Evolutionary conservation across 1,140 invertebrate genomes (phyloP), one percentile per base, ranked within the genome.

Genomic region (Megalonaias nervosa): DNA sequence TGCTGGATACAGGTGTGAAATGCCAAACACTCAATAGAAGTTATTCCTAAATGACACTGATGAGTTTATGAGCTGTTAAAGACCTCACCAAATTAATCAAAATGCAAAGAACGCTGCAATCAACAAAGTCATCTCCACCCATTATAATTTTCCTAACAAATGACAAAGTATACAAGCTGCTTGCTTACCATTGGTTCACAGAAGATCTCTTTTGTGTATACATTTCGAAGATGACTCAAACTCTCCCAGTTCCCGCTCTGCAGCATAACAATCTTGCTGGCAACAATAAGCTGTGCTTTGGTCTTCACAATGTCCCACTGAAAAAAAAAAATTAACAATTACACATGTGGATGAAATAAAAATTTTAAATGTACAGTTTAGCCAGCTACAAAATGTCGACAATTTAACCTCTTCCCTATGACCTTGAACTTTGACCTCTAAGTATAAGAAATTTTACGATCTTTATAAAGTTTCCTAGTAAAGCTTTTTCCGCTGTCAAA

Each of bases 281-380:
- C 83, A 5, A 88, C 80, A 60, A 91, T 86, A 26, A 91, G 85
- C 62, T 87, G 84, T 5, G 84, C 72, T 77, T 92, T 92, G 48
- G 85, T 86, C 64, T 85, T 89, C 0, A 90, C 85, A 56, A 92
- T 91, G 69, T 91, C 90, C 90, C 90, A 92, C 91, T 92, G 13
- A 83, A 85, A 86, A n/a, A 77, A n/a, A 55, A n/a, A 68, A 55
- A 55, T 67, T 17, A 38, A 74, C 17, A 64, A 74, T 59, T 9
- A 61, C 60, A 80, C 17, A 64, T 23, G 4, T 61, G 31, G 13
- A 56, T 26, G 23, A 17, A 58, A 13, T 38, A 26, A 1, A 26
- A 19, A 38, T 31, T 9, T 16, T 56, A 60, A 57, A 69, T 26
- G 3, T n/a, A 21, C 6, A 14, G 2, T 48, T 26, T 19, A n/a